These are phyloP conservation scores for Myopa tessellatipennis DNA, from an alignment of 2,888 invertebrate genomes.

Conservation along the genomic window DNA sequence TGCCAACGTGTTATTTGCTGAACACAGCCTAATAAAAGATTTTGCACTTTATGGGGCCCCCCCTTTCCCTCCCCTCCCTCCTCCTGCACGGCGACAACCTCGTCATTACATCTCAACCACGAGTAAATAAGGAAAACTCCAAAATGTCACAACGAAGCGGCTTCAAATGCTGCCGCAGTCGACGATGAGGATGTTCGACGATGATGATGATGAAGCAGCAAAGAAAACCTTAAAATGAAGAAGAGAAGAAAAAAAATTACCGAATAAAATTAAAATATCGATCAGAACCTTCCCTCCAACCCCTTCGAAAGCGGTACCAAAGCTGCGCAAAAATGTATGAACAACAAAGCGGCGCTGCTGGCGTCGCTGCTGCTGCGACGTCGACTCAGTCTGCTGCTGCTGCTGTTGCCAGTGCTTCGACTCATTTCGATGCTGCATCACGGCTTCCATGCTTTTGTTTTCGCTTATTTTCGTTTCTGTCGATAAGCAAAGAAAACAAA, in stretches of 20 bases:
- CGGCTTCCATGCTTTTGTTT: too few species aligned
- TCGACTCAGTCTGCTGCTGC: too few species aligned
- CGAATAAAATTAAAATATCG: constrained; percentile 28
- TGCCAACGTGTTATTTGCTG: constrained; percentile 26
- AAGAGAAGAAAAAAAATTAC: neutral
- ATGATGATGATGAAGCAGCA: constrained; percentile 36
- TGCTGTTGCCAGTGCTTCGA: too few species aligned
- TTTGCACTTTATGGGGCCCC: neutral
- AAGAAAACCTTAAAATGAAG: neutral
- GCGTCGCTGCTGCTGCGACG: too few species aligned
- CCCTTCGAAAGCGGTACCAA: neutral
- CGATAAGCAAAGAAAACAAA: neutral
- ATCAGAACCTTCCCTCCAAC: constrained; percentile 14
- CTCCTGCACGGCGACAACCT: too few species aligned
- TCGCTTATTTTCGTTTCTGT: too few species aligned
- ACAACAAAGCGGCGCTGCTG: neutral
- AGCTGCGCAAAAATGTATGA: neutral
- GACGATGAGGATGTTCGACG: constrained; percentile 28
- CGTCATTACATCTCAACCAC: neutral
- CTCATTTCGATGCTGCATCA: too few species aligned
- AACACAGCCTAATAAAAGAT: neutral
- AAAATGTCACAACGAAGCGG: constrained; percentile 13
- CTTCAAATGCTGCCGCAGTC: constrained; percentile 19
- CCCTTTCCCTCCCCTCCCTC: neutral
- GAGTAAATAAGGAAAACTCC: neutral